A percentile compares a stretch with the other conserved stretches of the same genome.
These are phyloP conservation scores for Psettodes erumei DNA, from an alignment of 2,113 vertebrate genomes.

Conservation along the genomic window DNA sequence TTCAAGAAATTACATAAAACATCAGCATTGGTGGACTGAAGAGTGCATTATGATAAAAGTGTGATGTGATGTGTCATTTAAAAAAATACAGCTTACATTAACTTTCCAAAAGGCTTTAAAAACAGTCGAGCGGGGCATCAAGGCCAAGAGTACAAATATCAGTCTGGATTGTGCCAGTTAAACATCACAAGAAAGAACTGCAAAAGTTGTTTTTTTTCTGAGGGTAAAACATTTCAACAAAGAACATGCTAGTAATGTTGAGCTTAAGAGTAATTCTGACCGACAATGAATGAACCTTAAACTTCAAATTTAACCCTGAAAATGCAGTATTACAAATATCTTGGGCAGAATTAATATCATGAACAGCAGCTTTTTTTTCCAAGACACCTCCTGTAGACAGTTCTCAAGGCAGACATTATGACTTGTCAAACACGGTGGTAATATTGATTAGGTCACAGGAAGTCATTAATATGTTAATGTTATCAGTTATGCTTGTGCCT, in stretches of 20 bases:
- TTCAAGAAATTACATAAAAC: background rate
- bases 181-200: constrained; percentile 9
- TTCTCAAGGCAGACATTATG: background rate
- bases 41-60: constrained; percentile 10
- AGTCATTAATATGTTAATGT: background rate
- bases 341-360: background rate
- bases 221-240: background rate
- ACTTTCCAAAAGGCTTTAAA: constrained; percentile 36
- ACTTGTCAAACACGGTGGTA: background rate
- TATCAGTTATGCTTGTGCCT: background rate
- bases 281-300: too few relatives aligned
- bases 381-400: background rate
- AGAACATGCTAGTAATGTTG: constrained; percentile 7
- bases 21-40: background rate
- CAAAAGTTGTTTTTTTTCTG: background rate
- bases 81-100: constrained; percentile 19
- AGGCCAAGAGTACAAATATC: background rate
- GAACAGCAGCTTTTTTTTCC: background rate
- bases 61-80: background rate
- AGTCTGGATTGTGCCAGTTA: constrained; percentile 8
- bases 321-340: background rate
- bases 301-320: constrained; percentile 7
- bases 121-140: constrained; percentile 1
- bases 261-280: constrained; percentile 14
- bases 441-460: background rate